Evolutionary conservation across 2,888 invertebrate genomes (phyloP).

Genomic region (Ormyrus thymus): DNA sequence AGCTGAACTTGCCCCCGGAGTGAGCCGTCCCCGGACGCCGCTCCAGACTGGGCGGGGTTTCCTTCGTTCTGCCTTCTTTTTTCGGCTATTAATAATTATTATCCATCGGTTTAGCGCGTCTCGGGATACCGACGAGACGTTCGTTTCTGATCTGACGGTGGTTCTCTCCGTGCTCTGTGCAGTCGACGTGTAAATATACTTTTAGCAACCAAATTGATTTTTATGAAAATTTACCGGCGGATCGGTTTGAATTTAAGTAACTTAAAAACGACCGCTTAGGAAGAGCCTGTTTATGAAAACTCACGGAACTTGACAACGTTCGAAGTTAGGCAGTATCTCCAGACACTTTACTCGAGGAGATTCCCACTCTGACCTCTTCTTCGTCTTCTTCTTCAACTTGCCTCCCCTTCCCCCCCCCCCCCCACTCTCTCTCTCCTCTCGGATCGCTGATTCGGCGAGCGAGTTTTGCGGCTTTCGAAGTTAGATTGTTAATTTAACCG

Average conservation of each 20-base stretch:
- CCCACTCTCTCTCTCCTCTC: not conserved
- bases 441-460: slow-evolving; percentile 36
- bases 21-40: not conserved
- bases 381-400: not conserved
- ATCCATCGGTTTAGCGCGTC: not conserved
- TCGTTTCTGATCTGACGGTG: no score
- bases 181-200: no score
- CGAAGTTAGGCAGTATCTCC: not conserved
- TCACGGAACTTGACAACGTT: no score
- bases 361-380: not conserved
- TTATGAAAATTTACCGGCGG: no score
- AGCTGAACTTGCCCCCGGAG: slow-evolving; percentile 40
- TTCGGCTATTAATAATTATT: not conserved
- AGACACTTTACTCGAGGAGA: not conserved
- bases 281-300: no score
- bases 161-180: no score
- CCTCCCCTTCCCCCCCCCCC: not conserved
- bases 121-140: no score
- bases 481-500: slow-evolving; percentile 54
- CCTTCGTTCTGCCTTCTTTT: not conserved
- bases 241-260: no score
- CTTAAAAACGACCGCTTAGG: no score
- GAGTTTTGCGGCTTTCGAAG: slow-evolving; percentile 46
- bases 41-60: not conserved
- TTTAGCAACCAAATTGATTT: no score